Base-by-base conservation (phyloP, 2,797 vertebrate species). In the Macrochelys suwanniensis region DNA sequence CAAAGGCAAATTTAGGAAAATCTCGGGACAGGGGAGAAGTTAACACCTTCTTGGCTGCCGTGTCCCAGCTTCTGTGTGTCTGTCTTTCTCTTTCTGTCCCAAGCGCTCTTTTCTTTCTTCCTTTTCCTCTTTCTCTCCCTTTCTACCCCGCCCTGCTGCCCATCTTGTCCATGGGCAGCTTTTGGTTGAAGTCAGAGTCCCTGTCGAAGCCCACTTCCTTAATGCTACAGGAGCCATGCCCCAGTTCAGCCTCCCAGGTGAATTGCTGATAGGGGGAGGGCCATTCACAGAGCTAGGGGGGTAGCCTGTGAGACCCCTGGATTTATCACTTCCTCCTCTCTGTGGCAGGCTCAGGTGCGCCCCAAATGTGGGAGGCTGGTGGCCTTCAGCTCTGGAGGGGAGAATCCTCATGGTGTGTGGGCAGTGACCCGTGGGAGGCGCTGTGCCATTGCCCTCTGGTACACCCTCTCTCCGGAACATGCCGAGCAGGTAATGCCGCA, bases 401-500 rank as follows among this genome's bases (percentile, higher is more conserved):
- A 99, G 80, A 99, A 99, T 94, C 99, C 99, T 6, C 99, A 99
- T 0, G 99, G 99, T 0, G 99, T 99, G 21, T 98, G 98, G 45
- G 99, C 99, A 0, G 99, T 99, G 97, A 99, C 99, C 0, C 97
- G 84, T 0, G 99, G 99, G 4, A 98, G 98, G 65, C 98, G 99
- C 91, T 99, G 99, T 1, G 98, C 99, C 8, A 77, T 99, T 47
- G 99, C 99, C 0, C 98, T 99, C 87, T 99, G 99, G 99, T 99
- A 99, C 96, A 99, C 99, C 0, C 99, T 99, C 89, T 99, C 99
- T 42, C 98, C 96, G 74, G 98, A 98, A 82, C 99, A 99, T 37
- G 98, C 98, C 28, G 99, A 99, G 97, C 99, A 99, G 99, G 99
- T 99, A 97, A 98, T 65, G 61, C 26, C 2, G 45, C 1, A 0